phyloP scores from a whole-genome alignment of 2,113 vertebrate genomes.

The Redunca redunca region DNA sequence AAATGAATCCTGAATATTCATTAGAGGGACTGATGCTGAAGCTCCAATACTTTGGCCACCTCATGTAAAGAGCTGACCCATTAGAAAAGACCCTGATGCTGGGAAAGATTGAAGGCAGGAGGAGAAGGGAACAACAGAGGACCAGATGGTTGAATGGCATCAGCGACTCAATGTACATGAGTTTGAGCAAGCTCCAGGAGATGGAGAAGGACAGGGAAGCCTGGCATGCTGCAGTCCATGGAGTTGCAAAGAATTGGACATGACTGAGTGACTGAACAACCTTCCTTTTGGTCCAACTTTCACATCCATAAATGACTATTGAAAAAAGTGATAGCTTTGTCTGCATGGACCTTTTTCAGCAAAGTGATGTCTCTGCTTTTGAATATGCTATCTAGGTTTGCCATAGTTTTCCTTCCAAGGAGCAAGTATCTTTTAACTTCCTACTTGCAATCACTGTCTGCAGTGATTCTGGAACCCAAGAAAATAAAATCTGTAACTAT shows the following conservation, averaged over 20 bases:
- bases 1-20: background rate
- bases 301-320: background rate
- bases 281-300: background rate
- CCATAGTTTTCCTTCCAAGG: background rate
- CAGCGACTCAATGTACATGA: background rate
- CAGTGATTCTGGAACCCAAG: background rate
- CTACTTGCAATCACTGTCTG: background rate
- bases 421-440: background rate
- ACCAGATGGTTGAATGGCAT: background rate
- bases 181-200: background rate
- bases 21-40: background rate
- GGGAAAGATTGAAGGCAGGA: background rate
- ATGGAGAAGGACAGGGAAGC: background rate
- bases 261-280: background rate
- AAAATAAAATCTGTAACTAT: background rate
- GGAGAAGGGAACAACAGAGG: background rate
- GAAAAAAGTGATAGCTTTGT: background rate
- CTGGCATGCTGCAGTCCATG: background rate
- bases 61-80: background rate
- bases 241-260: background rate
- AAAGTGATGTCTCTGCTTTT: background rate
- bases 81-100: background rate
- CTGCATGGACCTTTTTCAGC: background rate
- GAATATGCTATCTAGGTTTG: background rate
- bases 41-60: background rate